Evolutionary conservation across 2,113 vertebrate species (phyloP).

Genomic region (Macroglossus sobrinus): DNA sequence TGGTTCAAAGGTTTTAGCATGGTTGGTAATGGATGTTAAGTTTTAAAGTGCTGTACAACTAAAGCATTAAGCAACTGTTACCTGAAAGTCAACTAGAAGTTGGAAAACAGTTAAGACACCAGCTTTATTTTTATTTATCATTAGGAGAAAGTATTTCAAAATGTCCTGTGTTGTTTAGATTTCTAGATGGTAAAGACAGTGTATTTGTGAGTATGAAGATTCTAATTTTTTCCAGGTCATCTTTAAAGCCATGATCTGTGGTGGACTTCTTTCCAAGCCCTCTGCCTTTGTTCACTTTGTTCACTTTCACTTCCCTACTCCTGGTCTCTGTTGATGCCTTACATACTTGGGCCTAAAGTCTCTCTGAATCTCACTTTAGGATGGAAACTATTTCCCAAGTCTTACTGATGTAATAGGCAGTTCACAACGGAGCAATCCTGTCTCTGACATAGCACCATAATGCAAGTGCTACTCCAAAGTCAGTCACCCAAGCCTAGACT

Average conservation of each 20-base stretch:
- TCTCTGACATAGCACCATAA: neutral
- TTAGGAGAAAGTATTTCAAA: constrained; percentile 20
- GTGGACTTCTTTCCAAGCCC: neutral
- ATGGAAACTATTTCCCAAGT: neutral
- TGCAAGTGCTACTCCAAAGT: neutral
- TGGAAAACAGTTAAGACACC: neutral
- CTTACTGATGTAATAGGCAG: neutral
- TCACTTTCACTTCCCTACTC: neutral
- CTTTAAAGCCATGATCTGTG: neutral
- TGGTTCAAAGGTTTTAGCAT: neutral
- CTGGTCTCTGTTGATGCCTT: neutral
- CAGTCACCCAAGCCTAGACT: neutral
- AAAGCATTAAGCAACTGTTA: neutral
- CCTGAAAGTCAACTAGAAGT: neutral
- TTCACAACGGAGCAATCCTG: neutral
- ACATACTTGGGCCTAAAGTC: neutral
- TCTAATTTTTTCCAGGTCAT: neutral
- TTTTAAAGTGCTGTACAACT: neutral
- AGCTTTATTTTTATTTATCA: neutral
- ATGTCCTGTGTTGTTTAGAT: neutral
- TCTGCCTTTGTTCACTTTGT: neutral
- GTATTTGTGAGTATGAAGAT: neutral
- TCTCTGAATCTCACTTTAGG: neutral
- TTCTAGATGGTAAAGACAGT: neutral
- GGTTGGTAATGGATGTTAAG: neutral